Evolutionary conservation across 2,888 invertebrate genomes (phyloP).

Genomic region (Mystacides longicornis): DNA sequence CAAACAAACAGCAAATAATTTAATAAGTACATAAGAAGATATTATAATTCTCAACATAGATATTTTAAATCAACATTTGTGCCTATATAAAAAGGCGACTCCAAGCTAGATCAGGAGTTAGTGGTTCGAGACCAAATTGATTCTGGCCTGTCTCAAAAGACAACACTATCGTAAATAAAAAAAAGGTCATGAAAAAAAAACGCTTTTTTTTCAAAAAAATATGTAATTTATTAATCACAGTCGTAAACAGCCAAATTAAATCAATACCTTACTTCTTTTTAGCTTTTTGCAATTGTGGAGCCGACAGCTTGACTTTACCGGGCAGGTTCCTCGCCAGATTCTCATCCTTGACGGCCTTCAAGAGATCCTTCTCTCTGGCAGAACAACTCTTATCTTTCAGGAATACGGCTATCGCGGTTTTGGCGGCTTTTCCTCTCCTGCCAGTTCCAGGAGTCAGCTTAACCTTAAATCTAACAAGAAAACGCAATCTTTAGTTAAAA

Average conservation of each 20-base stretch:
- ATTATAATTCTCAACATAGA: too few species aligned
- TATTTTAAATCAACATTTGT: too few species aligned
- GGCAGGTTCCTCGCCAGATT: constrained; percentile 90
- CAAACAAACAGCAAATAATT: too few species aligned
- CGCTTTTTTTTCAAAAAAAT: neutral
- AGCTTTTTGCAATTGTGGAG: constrained; percentile 68
- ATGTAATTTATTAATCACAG: neutral
- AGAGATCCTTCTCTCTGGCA: constrained; percentile 76
- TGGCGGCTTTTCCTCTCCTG: constrained; percentile 91
- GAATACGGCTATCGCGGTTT: constrained; percentile 85
- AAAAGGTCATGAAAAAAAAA: too few species aligned
- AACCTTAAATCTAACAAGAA: constrained; percentile 86
- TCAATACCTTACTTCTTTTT: constrained; percentile 45
- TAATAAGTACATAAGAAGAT: too few species aligned
- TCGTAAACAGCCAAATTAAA: neutral
- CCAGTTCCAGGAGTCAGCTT: constrained; percentile 92
- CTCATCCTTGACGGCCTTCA: constrained; percentile 90
- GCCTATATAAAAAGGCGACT: too few species aligned
- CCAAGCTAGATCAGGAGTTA: too few species aligned
- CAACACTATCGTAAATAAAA: too few species aligned
- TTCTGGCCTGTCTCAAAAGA: too few species aligned
- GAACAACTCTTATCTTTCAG: constrained; percentile 69
- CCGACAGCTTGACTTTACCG: constrained; percentile 92
- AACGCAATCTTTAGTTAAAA: too few species aligned
- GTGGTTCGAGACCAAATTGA: too few species aligned